Evolutionary conservation across 2,797 vertebrate genomes (phyloP).

Genomic region (Cercopithecus petaurista): DNA sequence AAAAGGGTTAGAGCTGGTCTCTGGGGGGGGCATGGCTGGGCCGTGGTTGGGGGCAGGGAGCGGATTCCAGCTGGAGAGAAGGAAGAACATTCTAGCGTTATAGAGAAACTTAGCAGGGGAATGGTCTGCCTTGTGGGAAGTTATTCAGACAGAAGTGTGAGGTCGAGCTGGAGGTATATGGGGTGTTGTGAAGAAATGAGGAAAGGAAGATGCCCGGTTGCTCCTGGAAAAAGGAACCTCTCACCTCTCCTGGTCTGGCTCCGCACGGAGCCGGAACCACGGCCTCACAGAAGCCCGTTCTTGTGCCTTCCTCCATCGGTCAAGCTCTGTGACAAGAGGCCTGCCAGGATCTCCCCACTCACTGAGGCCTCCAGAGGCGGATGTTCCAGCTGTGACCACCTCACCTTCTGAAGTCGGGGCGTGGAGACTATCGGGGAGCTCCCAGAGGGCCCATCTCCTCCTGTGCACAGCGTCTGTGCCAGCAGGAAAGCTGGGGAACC

Average conservation of each 20-base stretch:
- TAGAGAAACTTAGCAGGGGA: not conserved
- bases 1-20: not conserved
- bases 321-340: not conserved
- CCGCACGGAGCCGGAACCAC: accelerated
- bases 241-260: not conserved
- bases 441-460: too few relatives aligned
- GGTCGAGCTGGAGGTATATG: not conserved
- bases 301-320: not conserved
- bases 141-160: not conserved
- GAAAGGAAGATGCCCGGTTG: not conserved
- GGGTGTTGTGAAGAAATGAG: not conserved
- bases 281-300: too few relatives aligned
- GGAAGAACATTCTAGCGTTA: not conserved
- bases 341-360: not conserved
- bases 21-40: not conserved
- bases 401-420: not conserved
- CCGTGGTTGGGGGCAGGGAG: not conserved
- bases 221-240: not conserved
- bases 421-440: not conserved
- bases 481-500: too few relatives aligned
- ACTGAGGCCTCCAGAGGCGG: accelerated
- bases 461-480: not conserved
- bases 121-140: not conserved
- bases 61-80: not conserved
- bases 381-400: not conserved